These are phyloP conservation scores for Eugnorisma glareosa DNA, from an alignment of 2,888 invertebrate genomes.

Conservation along the genomic window DNA sequence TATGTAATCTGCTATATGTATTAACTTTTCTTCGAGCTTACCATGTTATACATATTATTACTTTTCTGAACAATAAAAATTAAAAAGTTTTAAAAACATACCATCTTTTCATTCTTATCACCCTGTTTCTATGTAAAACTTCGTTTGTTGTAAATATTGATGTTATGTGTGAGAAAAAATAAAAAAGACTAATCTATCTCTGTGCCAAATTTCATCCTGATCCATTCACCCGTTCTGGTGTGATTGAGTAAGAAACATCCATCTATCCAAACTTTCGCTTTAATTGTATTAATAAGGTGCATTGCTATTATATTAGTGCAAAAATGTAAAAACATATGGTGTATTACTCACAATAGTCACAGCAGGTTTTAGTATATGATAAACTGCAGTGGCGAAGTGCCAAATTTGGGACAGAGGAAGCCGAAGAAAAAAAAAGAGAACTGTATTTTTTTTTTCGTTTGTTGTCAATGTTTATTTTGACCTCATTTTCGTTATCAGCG, in stretches of 20 bases:
- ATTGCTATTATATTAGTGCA: constrained; percentile 3
- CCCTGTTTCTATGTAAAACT: not conserved
- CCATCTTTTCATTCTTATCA: constrained; percentile 35
- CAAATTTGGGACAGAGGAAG: too few relatives aligned
- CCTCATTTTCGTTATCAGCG: too few relatives aligned
- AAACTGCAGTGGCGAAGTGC: too few relatives aligned
- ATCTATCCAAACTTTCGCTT: not conserved
- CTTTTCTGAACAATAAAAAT: constrained; percentile 59
- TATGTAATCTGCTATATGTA: constrained; percentile 51
- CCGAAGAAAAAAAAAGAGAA: too few relatives aligned
- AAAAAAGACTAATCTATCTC: not conserved
- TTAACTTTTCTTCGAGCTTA: constrained; percentile 81
- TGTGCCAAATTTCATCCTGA: not conserved
- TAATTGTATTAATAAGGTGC: not conserved
- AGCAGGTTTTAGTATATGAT: constrained; percentile 17
- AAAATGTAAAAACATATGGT: not conserved
- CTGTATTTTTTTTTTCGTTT: too few relatives aligned
- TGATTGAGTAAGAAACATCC: not conserved
- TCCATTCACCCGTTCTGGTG: not conserved
- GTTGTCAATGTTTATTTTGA: too few relatives aligned
- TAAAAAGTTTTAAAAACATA: constrained; percentile 67
- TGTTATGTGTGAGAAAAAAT: not conserved
- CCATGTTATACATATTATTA: constrained; percentile 47
- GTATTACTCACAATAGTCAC: constrained; percentile 17
- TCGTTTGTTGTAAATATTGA: not conserved